Evolutionary conservation across 2,113 vertebrate species (phyloP).

Genomic region (Leuciscus idus): DNA sequence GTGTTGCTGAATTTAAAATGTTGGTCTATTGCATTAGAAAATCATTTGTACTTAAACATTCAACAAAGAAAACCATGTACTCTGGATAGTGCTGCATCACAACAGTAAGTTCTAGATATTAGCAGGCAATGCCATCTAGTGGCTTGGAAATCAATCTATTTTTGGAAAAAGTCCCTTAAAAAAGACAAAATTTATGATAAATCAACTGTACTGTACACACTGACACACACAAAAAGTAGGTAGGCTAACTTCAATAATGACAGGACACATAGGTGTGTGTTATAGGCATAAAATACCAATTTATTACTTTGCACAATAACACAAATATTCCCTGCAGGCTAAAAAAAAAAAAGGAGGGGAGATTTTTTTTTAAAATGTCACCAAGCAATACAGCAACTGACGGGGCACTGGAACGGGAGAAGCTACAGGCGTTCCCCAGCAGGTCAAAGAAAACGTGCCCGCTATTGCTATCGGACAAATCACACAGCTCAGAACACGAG

Average conservation of each 20-base stretch:
- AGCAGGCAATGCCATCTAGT: slow-evolving; percentile 3
- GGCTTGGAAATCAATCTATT: background rate
- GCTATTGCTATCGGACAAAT: slow-evolving; percentile 91
- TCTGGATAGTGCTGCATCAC: background rate
- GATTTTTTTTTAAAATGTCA: slow-evolving; percentile 68
- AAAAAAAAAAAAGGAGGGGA: slow-evolving; percentile 69
- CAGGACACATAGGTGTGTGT: slow-evolving; percentile 53
- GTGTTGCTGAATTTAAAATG: background rate
- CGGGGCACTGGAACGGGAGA: slow-evolving; percentile 73
- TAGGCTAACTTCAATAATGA: background rate
- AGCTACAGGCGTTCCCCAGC: slow-evolving; percentile 70
- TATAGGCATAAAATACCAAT: slow-evolving; percentile 93
- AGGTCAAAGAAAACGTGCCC: slow-evolving; percentile 82
- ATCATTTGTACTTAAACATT: background rate
- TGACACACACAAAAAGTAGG: background rate
- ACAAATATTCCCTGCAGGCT: slow-evolving; percentile 97
- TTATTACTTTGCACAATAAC: slow-evolving; percentile 95
- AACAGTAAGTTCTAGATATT: background rate
- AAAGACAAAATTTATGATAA: background rate
- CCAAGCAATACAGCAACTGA: slow-evolving; percentile 82
- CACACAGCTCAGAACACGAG: slow-evolving; percentile 74
- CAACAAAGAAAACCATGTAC: background rate
- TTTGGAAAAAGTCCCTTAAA: too few species aligned
- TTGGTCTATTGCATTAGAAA: background rate
- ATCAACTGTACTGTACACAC: background rate